phyloP scores from a whole-genome alignment of 2,113 vertebrate species.

The Otis tarda region DNA sequence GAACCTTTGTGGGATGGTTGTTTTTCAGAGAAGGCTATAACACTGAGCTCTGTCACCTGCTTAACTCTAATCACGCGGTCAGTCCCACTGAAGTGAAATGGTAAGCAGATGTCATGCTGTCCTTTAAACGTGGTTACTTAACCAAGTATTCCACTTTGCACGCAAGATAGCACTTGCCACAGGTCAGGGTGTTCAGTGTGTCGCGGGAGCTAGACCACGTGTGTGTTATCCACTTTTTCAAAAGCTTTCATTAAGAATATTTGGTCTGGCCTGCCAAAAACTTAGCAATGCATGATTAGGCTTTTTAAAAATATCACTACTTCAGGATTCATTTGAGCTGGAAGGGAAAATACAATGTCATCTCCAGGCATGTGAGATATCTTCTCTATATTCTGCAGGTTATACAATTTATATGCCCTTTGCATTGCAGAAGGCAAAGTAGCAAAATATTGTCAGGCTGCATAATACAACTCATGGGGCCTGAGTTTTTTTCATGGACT shows the following conservation, averaged over 20 bases:
- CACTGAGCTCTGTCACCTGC: not conserved
- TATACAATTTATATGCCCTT: not conserved
- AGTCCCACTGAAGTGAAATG: not conserved
- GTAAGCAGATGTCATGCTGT: not conserved
- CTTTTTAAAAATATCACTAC: not conserved
- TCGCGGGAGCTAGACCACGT: not conserved
- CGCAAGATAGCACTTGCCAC: not conserved
- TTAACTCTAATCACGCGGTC: not conserved
- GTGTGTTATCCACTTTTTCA: not conserved
- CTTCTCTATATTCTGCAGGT: not conserved
- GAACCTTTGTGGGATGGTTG: not conserved
- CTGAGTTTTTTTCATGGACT: not conserved
- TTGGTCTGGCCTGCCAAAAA: not conserved
- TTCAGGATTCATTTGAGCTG: not conserved
- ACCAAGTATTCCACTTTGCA: not conserved
- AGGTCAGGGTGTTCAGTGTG: not conserved
- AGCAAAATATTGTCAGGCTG: not conserved
- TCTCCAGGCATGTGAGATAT: not conserved
- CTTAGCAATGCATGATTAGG: not conserved
- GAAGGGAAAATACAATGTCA: not conserved
- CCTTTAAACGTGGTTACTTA: not conserved
- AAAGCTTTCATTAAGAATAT: not conserved
- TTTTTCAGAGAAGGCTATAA: not conserved
- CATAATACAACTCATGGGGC: not conserved
- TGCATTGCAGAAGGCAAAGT: not conserved